Percentiles rank a stretch among this genome's conserved stretches.
These are phyloP conservation scores for Oxyteleia sp. DNA, from an alignment of 2,888 invertebrate genomes.

Conservation along the genomic window DNA sequence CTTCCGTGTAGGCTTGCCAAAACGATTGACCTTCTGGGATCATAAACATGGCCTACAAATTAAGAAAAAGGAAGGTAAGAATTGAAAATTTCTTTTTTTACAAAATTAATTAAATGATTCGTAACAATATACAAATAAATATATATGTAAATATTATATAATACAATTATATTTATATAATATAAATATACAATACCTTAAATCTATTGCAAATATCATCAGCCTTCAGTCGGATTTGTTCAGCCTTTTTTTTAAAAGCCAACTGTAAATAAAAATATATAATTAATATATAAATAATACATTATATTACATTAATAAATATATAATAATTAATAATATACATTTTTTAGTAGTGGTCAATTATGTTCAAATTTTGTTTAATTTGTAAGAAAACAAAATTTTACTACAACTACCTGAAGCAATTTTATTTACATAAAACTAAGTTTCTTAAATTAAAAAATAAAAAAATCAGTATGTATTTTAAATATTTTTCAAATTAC, in stretches of 20 bases:
- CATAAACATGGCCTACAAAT: slow-evolving; percentile 89
- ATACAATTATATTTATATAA: not conserved
- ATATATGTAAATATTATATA: slow-evolving; percentile 3
- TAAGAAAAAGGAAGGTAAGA: too few species aligned
- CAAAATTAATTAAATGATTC: slow-evolving; percentile 15
- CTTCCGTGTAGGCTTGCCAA: slow-evolving; percentile 91
- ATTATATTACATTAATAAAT: not conserved
- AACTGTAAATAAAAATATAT: slow-evolving; percentile 77
- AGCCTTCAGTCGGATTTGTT: slow-evolving; percentile 91
- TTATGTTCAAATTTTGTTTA: too few species aligned
- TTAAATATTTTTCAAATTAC: too few species aligned
- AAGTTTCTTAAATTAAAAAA: too few species aligned
- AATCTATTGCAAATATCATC: slow-evolving; percentile 90
- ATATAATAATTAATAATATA: too few species aligned
- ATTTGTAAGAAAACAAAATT: too few species aligned
- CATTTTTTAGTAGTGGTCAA: too few species aligned
- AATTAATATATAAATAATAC: slow-evolving; percentile 33
- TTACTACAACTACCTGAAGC: too few species aligned
- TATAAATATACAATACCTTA: slow-evolving; percentile 84
- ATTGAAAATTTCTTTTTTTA: too few species aligned
- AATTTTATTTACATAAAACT: too few species aligned
- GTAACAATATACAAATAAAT: not conserved
- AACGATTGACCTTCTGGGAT: slow-evolving; percentile 90
- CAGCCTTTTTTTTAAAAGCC: slow-evolving; percentile 91
- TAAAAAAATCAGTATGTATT: too few species aligned